Conservation (phyloP, 2,888 invertebrate species). For the Rhimphoctona megacephalus region DNA sequence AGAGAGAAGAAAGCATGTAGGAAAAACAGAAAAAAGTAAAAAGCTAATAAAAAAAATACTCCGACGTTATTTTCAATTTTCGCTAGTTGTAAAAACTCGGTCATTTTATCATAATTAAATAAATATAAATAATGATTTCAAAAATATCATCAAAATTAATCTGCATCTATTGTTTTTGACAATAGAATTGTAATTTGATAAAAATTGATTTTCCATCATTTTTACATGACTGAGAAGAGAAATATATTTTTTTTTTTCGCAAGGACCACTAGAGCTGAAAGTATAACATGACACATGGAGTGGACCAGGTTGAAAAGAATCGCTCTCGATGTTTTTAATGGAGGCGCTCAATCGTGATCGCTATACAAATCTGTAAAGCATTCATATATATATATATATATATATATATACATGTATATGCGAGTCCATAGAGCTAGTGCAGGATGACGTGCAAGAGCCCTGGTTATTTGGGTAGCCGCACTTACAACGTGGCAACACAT, state of each 20-base stretch:
- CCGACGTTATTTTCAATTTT: background rate
- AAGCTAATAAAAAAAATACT: background rate
- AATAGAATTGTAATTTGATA: background rate
- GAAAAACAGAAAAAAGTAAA: background rate
- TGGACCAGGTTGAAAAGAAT: conserved; percentile 55
- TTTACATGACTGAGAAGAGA: background rate
- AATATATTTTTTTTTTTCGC: conserved; percentile 31
- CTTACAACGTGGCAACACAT: conserved; percentile 44
- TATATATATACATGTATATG: background rate
- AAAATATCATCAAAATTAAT: background rate
- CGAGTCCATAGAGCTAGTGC: conserved; percentile 21
- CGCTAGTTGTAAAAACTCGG: background rate
- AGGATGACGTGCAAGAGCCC: conserved; percentile 44
- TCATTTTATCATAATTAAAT: background rate
- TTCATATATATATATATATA: conserved; percentile 21
- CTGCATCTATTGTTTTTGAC: background rate
- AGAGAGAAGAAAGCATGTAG: background rate
- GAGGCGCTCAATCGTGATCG: conserved; percentile 75
- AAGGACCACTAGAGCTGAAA: conserved; percentile 1
- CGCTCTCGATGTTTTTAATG: conserved; percentile 71
- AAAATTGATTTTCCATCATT: background rate
- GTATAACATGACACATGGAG: conserved; percentile 11
- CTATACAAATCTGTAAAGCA: conserved; percentile 63
- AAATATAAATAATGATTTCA: too few relatives aligned
- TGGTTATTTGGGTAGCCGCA: conserved; percentile 57